Evolutionary conservation across 2,888 invertebrate genomes (phyloP).

Genomic region (Lapara coniferarum): DNA sequence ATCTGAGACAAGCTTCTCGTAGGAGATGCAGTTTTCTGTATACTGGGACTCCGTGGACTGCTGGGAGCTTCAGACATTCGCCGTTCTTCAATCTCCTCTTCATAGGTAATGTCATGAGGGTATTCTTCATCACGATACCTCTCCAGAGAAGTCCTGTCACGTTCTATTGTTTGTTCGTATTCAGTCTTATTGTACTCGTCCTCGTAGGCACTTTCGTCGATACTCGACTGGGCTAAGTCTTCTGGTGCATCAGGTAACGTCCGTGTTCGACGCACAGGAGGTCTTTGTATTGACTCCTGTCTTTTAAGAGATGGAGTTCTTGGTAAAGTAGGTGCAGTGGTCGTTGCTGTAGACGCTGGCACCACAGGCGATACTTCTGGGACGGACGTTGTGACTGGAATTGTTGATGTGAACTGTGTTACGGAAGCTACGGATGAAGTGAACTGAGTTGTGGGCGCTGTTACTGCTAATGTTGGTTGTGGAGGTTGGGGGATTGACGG

Average conservation of each 20-base stretch:
- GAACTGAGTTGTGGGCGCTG: constrained; percentile 55
- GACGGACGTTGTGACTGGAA: constrained; percentile 70
- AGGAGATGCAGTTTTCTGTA: constrained; percentile 74
- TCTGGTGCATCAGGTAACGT: constrained; percentile 79
- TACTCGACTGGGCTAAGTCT: constrained; percentile 69
- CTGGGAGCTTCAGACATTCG: constrained; percentile 61
- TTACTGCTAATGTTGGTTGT: constrained; percentile 42
- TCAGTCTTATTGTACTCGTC: constrained; percentile 82
- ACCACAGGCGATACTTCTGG: constrained; percentile 68
- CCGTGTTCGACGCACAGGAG: constrained; percentile 74
- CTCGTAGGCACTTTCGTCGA: constrained; percentile 82
- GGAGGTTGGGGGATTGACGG: constrained; percentile 60
- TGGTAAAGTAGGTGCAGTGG: constrained; percentile 67
- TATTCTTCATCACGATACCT: constrained; percentile 76
- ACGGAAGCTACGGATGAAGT: constrained; percentile 59
- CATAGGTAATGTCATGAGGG: constrained; percentile 67
- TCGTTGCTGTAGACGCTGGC: constrained; percentile 64
- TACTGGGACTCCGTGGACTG: constrained; percentile 47
- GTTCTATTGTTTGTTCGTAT: constrained; percentile 73
- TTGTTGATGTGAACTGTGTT: constrained; percentile 66
- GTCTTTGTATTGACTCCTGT: constrained; percentile 81
- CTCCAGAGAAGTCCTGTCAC: constrained; percentile 71
- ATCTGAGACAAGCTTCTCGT: constrained; percentile 64
- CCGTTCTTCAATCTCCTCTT: constrained; percentile 67
- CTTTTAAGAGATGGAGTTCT: constrained; percentile 74